Evolutionary conservation across 1,140 invertebrate genomes (phyloP), one percentile per base, ranked within the genome.

Genomic region (Mylabris phalerata): DNA sequence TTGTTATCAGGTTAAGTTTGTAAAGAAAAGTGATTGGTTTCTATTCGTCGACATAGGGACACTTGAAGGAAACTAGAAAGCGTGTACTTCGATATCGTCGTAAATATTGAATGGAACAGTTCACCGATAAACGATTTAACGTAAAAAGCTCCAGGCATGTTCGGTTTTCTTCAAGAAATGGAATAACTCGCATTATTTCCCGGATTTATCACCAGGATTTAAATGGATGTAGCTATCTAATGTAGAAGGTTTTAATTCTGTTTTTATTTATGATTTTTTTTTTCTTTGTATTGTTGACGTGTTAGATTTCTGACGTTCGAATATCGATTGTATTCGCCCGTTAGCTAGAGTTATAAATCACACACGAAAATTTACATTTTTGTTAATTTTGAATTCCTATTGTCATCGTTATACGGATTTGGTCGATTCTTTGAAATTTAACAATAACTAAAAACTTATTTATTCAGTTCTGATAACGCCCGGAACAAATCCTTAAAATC

Each of bases 401-500:
- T 44, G 32, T 48, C 19, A 19, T 19, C 19, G 19, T 19, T 19
- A 19, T 19, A 19, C 19, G 19, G 19, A 19, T 19, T 19, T 19
- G 19, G 19, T 19, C 1, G 19, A 19, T 19, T 19, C 19, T 52
- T 56, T 60, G 56, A 57, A 59, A 58, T 43, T 38, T 27, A 59
- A 62, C 57, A 59, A 59, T 56, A 55, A 52, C 41, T 43, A 41
- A 38, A 55, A 47, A 55, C 19, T 19, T 19, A 19, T 19, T 19
- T 19, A 19, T 19, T 19, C 19, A 19, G 7, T 32, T 32, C 7
- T 32, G 32, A 4, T 32, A 32, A 27, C 19, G 10, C 45, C 39
- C 50, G 46, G 19, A 60, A 43, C 3, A 60, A 63, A 63, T 63
- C 58, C 57, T 56, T 60, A 63, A 63, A 63, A 63, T 63, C 61